phyloP scores from a whole-genome alignment of 2,113 vertebrate species.

The Solea senegalensis region DNA sequence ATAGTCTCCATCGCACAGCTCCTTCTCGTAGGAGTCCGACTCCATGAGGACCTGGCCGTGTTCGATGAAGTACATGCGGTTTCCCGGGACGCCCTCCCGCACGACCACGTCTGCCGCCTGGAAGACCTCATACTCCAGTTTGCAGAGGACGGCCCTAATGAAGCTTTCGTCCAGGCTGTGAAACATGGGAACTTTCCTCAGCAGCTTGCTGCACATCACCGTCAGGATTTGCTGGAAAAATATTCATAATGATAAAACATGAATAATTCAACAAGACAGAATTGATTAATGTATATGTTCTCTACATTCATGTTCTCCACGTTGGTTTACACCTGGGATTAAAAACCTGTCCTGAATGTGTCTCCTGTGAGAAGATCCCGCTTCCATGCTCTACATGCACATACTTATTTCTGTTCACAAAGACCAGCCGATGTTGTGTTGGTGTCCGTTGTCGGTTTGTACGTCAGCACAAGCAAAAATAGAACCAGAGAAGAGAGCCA shows the following conservation, averaged over 20 bases:
- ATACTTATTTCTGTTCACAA: too few relatives aligned
- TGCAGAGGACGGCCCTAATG: conserved; percentile 60
- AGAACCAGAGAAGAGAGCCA: too few relatives aligned
- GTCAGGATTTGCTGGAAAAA: conserved; percentile 68
- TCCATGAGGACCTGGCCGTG: conserved; percentile 71
- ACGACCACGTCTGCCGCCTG: conserved; percentile 67
- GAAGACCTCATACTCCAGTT: conserved; percentile 69
- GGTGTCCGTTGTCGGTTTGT: too few relatives aligned
- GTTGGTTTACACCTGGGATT: too few relatives aligned
- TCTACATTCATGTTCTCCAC: too few relatives aligned
- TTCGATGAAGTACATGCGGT: conserved; percentile 80
- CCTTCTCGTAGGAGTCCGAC: conserved; percentile 62
- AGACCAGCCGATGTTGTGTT: too few relatives aligned
- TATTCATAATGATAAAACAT: background rate
- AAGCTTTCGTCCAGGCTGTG: conserved; percentile 73
- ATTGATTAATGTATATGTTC: too few relatives aligned
- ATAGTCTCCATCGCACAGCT: conserved; percentile 78
- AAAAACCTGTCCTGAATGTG: too few relatives aligned
- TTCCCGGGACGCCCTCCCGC: conserved; percentile 48
- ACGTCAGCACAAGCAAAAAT: too few relatives aligned
- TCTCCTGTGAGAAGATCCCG: too few relatives aligned
- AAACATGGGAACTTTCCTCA: conserved; percentile 74
- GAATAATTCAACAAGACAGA: too few relatives aligned
- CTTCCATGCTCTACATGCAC: too few relatives aligned
- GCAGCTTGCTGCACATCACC: conserved; percentile 65